Base-by-base conservation (phyloP, 2,888 invertebrate species). In the Drosophila nr. medialis region DNA sequence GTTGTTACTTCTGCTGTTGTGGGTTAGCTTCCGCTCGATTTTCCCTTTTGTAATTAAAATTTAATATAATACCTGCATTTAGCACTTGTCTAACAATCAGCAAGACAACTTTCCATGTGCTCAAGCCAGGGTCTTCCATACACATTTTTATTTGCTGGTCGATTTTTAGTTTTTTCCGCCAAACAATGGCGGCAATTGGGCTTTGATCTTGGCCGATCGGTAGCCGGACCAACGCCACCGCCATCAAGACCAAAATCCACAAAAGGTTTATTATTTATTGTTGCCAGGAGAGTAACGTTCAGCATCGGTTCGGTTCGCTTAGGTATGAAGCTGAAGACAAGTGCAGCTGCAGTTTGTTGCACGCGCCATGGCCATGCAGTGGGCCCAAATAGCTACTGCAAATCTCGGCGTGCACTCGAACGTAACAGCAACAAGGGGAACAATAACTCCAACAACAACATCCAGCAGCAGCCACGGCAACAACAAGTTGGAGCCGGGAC, bases 251-350 rank as follows among this genome's bases (percentile, higher is more conserved):
- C 76, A 88, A 85, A 79, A 88, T 81, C 86, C 86, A 87, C 89
- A 87, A 86, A 87, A 90, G 86, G 90, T 87, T 87, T 87, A 87
- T 87, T 88, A 90, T 88, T 88, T 88, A 88, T 88, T 90, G 89
- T 87, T 90, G 80, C 79, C 86, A 78, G 78, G 75, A 67, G 79
- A 73, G 73, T 60, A 68, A 75, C 65, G 65, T 66, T 54, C 54
- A 59, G 56, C 50, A 64, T 50, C 50, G 49, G 45, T 56, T 10
- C 29, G 48, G 24, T 30, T 49, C 11, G 61, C 45, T 53, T 27
- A 50, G 50, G 36, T 36, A 60, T 51, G 66, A 54, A 62, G 59
- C 54, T 49, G 40, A 56, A 64, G 75, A 66, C 75, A 71, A 75
- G 78, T 81, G 79, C 73, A 83, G 86, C 70, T 77, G 79, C 78